Conservation (phyloP, 1,140 invertebrate genomes). For the Drosophila mayri region DNA sequence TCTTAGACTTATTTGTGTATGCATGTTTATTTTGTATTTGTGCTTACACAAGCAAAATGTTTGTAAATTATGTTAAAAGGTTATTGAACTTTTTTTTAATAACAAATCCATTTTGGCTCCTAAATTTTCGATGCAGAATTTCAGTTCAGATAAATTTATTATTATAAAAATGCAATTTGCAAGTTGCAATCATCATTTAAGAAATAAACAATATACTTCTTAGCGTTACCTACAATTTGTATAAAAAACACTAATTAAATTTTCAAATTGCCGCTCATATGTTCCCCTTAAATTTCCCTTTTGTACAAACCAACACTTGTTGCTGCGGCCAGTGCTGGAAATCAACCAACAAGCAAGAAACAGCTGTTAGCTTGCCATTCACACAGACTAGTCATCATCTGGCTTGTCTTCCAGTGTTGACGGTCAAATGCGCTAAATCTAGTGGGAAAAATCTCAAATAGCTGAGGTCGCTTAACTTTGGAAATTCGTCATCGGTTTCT, state of each 20-base stretch:
- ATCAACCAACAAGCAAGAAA: neutral
- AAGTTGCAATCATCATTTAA: too few species aligned
- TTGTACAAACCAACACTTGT: conserved; percentile 24
- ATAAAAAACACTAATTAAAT: neutral
- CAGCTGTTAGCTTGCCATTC: conserved; percentile 21
- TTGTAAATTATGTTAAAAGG: neutral
- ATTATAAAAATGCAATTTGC: neutral
- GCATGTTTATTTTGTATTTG: neutral
- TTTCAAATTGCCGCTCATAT: conserved; percentile 11
- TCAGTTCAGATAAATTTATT: neutral
- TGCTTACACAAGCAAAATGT: neutral
- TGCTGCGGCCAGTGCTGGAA: conserved; percentile 26
- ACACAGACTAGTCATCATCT: too few species aligned
- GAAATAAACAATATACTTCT: neutral
- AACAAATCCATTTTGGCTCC: neutral
- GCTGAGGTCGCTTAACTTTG: too few species aligned
- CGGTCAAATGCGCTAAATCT: too few species aligned
- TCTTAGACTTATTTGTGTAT: too few species aligned
- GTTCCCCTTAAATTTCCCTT: neutral
- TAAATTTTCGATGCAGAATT: neutral
- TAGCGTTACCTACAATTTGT: neutral
- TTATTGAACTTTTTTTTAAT: neutral
- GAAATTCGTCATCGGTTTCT: too few species aligned
- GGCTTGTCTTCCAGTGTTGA: too few species aligned
- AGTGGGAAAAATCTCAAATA: too few species aligned